Conservation (phyloP, 1,140 invertebrate genomes). For the Sminthurides bifidus region DNA sequence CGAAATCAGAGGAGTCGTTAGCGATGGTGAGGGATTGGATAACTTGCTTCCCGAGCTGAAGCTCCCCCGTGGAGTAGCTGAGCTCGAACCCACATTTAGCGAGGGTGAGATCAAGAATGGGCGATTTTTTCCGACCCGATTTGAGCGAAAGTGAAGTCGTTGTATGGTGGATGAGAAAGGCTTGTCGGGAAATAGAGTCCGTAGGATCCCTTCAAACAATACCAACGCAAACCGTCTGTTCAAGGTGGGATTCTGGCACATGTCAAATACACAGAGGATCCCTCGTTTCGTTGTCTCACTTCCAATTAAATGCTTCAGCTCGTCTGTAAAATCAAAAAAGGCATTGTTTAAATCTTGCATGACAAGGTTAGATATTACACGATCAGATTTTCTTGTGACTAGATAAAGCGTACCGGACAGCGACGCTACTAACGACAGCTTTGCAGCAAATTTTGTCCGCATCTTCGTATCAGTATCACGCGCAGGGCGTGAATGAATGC, state of each 20-base stretch:
- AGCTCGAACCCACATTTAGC: background rate
- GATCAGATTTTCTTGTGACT: background rate
- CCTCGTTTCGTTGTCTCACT: constrained; percentile 76
- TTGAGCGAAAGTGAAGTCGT: constrained; percentile 27
- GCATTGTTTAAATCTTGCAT: background rate
- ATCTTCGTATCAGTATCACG: constrained; percentile 60
- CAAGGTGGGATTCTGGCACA: constrained; percentile 54
- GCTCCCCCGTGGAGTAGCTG: background rate
- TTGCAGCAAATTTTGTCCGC: constrained; percentile 70
- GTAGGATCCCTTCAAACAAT: constrained; percentile 67
- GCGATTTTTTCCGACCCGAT: constrained; percentile 26
- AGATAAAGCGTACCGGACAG: constrained; percentile 49
- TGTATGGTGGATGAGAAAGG: constrained; percentile 20
- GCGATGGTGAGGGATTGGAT: background rate
- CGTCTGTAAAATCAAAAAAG: constrained; percentile 47
- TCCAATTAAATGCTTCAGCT: constrained; percentile 81
- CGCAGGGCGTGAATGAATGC: constrained; percentile 47
- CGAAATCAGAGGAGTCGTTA: background rate
- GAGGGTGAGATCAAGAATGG: constrained; percentile 22
- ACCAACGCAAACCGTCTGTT: constrained; percentile 78
- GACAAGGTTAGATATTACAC: background rate
- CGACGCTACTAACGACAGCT: constrained; percentile 65
- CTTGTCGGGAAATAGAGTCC: constrained; percentile 57
- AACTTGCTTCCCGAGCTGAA: background rate
- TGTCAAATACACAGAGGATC: constrained; percentile 73